Evolutionary conservation across 2,797 vertebrate species (phyloP).

Genomic region (Buceros bicornis): DNA sequence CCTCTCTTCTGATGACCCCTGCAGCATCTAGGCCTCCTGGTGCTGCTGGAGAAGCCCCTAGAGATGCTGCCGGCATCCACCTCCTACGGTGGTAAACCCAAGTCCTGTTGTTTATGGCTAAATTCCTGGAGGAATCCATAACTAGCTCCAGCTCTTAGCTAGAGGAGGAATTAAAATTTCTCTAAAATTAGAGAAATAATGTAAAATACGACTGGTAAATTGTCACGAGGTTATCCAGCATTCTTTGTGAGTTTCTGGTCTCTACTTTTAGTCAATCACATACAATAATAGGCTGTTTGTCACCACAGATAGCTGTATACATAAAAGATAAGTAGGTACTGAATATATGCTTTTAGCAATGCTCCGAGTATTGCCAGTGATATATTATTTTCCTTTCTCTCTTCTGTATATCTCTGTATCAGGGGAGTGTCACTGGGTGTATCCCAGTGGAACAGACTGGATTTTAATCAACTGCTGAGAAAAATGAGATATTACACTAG

Average conservation of each 20-base stretch:
- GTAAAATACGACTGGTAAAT: neutral
- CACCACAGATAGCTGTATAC: constrained; percentile 32
- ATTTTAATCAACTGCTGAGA: constrained; percentile 70
- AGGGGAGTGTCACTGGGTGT: constrained; percentile 53
- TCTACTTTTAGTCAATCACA: constrained; percentile 52
- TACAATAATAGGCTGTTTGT: constrained; percentile 35
- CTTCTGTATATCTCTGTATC: constrained; percentile 38
- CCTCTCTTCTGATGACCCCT: neutral
- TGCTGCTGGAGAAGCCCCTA: neutral
- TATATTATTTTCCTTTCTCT: constrained; percentile 64
- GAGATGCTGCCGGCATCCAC: neutral
- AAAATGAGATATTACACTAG: constrained; percentile 55
- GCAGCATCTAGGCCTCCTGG: neutral
- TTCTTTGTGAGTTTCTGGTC: neutral
- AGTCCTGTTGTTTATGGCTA: rapidly evolving
- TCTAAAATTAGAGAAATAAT: neutral
- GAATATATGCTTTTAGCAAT: constrained; percentile 42
- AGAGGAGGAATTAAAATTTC: neutral
- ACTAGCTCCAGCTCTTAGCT: neutral
- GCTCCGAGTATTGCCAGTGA: neutral
- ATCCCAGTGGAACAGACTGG: constrained; percentile 40
- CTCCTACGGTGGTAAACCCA: neutral
- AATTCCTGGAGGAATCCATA: neutral
- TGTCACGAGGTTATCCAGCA: neutral
- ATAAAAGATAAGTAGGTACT: constrained; percentile 48